phyloP scores from a whole-genome alignment of 2,113 vertebrate genomes.

The Podiceps cristatus region DNA sequence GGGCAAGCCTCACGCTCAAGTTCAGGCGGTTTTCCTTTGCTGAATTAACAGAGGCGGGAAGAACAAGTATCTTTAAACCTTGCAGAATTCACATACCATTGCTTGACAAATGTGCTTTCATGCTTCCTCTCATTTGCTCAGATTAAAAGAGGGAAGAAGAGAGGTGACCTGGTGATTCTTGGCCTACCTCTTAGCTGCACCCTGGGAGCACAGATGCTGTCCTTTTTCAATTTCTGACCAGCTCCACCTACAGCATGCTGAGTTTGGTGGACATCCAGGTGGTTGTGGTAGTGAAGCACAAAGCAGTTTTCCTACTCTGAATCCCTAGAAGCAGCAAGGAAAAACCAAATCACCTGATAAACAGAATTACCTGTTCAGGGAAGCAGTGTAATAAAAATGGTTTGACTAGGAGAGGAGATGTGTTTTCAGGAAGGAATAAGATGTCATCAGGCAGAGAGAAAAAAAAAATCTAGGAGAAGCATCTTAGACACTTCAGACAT shows the following conservation, averaged over 20 bases:
- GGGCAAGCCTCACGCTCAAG: not conserved
- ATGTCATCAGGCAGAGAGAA: not conserved
- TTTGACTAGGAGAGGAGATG: not conserved
- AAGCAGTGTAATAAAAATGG: not conserved
- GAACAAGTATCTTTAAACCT: not conserved
- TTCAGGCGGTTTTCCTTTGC: not conserved
- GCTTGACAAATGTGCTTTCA: not conserved
- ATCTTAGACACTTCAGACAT: not conserved
- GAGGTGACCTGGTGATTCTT: not conserved
- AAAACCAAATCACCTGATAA: not conserved
- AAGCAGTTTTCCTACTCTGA: not conserved
- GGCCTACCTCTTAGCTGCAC: not conserved
- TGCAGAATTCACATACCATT: not conserved
- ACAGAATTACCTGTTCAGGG: not conserved
- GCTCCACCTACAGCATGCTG: not conserved
- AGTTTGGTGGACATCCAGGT: not conserved
- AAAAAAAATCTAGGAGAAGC: not conserved
- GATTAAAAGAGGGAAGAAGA: not conserved
- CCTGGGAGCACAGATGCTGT: not conserved
- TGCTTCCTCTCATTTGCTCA: not conserved
- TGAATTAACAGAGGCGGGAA: not conserved
- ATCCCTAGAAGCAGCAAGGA: not conserved
- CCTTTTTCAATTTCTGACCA: not conserved
- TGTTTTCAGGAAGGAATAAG: not conserved
- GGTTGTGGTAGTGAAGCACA: not conserved